A percentile compares a stretch with the other conserved stretches of the same genome.
Conservation (phyloP, 92 coral and sea anemone species). For the Palythoa heliodiscus region DNA sequence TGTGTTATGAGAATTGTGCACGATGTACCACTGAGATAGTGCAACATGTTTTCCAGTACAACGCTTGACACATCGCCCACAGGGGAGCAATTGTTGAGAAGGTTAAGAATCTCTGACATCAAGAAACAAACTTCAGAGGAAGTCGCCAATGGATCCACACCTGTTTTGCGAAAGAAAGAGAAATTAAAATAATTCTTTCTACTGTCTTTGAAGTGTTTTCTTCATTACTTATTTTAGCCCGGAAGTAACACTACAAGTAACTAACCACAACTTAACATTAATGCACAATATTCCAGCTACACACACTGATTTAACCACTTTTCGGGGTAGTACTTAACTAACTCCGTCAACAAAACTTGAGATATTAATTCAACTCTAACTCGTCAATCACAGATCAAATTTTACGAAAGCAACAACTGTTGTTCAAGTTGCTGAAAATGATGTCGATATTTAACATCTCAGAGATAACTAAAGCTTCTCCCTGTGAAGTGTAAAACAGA, state of each 20-base stretch:
- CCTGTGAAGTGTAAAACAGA: background rate
- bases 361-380: too few species aligned
- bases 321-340: too few species aligned
- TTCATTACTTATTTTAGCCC: too few species aligned
- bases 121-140: slow-evolving; percentile 80
- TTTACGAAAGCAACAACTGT: too few species aligned
- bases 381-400: too few species aligned
- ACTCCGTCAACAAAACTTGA: too few species aligned
- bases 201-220: background rate
- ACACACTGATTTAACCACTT: too few species aligned
- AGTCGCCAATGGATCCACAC: slow-evolving; percentile 81
- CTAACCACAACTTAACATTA: too few species aligned
- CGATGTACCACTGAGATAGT: slow-evolving; percentile 74
- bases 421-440: too few species aligned
- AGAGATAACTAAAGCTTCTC: background rate
- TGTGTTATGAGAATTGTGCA: slow-evolving; percentile 78
- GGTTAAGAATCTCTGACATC: slow-evolving; percentile 83
- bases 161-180: slow-evolving; percentile 20
- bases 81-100: slow-evolving; percentile 88
- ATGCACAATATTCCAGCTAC: too few species aligned
- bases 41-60: slow-evolving; percentile 66
- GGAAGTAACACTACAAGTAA: too few species aligned
- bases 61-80: slow-evolving; percentile 68
- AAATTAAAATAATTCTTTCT: background rate
- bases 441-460: too few species aligned